phyloP scores from a whole-genome alignment of 2,888 invertebrate species.

The Agriotes lineatus region DNA sequence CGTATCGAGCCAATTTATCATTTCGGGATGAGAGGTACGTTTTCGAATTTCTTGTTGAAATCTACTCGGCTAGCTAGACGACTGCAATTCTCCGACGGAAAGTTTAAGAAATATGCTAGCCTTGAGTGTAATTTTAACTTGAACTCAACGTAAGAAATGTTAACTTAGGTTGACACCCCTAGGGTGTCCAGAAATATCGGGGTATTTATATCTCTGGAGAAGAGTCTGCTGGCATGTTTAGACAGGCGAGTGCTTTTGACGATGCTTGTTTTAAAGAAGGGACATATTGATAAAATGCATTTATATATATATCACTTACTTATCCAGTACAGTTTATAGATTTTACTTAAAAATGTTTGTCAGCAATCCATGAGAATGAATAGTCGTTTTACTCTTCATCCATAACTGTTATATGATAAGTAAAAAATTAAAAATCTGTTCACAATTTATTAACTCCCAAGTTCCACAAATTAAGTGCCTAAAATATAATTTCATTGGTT shows the following conservation, averaged over 20 bases:
- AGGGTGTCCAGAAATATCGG: constrained; percentile 47
- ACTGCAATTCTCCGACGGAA: neutral
- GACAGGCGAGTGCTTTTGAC: constrained; percentile 35
- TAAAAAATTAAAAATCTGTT: too few relatives aligned
- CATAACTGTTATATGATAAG: too few relatives aligned
- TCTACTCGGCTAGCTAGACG: too few relatives aligned
- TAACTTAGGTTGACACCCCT: constrained; percentile 62
- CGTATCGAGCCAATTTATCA: constrained; percentile 3
- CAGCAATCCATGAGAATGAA: too few relatives aligned
- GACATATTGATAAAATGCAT: constrained; percentile 16
- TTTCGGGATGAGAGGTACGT: neutral
- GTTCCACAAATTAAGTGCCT: too few relatives aligned
- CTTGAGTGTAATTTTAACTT: constrained; percentile 57
- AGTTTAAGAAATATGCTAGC: constrained; percentile 31
- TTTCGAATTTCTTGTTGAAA: neutral
- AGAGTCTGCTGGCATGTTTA: constrained; percentile 46
- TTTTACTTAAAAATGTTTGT: too few relatives aligned
- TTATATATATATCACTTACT: too few relatives aligned
- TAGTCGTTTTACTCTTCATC: too few relatives aligned
- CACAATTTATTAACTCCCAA: too few relatives aligned
- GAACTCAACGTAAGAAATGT: constrained; percentile 61
- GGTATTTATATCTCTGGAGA: constrained; percentile 49
- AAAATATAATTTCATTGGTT: too few relatives aligned
- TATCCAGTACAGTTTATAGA: neutral
- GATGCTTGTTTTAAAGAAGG: constrained; percentile 19